A percentile compares a stretch with the other conserved stretches of the same genome.
Evolutionary conservation across 1,140 invertebrate species (phyloP).

Genomic region (Orchesella cincta): DNA sequence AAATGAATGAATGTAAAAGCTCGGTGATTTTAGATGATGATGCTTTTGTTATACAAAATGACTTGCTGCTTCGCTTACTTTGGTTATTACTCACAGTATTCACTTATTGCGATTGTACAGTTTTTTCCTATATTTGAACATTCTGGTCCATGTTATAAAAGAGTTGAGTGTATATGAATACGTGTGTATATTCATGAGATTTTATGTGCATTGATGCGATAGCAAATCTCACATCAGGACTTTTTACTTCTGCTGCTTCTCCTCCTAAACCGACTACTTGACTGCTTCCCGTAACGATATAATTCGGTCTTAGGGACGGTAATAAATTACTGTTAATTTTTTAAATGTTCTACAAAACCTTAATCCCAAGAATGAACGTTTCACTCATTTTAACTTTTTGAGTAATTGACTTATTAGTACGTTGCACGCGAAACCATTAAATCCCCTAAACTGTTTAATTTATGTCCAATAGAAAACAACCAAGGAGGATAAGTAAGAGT

Average conservation of each 20-base stretch:
- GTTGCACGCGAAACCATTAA: not conserved
- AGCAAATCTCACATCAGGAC: not conserved
- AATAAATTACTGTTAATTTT: not conserved
- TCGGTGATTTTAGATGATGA: not conserved
- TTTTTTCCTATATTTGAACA: not conserved
- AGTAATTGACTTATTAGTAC: not conserved
- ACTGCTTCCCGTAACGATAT: not conserved
- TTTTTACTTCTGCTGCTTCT: not conserved
- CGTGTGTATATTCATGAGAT: not conserved
- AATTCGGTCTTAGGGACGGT: not conserved
- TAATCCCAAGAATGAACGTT: not conserved
- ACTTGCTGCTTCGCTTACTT: not conserved
- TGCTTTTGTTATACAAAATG: not conserved
- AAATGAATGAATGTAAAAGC: not conserved
- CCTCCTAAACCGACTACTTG: not conserved
- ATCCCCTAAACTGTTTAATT: not conserved
- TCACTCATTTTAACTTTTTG: not conserved
- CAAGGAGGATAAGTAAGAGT: too few relatives aligned
- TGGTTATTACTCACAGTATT: not conserved
- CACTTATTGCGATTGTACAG: not conserved
- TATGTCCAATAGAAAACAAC: too few relatives aligned
- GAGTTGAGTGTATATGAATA: not conserved
- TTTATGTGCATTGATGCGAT: not conserved
- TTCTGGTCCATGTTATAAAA: too few relatives aligned
- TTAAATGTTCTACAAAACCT: not conserved